Base-by-base conservation (phyloP, 2,113 vertebrate genomes). In the Cynocephalus volans region DNA sequence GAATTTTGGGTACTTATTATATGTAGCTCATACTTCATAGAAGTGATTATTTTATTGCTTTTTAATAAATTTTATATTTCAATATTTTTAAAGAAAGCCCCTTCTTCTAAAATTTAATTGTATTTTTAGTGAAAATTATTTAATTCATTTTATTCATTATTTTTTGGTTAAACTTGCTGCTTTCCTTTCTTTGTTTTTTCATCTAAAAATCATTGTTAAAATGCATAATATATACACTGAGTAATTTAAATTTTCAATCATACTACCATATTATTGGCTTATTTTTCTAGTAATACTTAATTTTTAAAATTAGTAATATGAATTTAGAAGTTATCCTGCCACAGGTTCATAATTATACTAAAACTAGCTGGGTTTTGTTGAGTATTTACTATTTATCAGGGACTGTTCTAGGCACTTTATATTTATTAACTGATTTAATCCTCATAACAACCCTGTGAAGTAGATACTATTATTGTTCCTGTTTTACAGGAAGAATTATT, bases 61-160 rank as follows among this genome's bases (percentile, higher is more conserved):
- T 97, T 98, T 28, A 98, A 93, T 93, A 97, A 97, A 89, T 96
- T 97, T 90, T 91, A 73, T 93, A 91, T 84, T 97, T 96, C 67
- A 93, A 36, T 90, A 83, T 97, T 97, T 96, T 93, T 72, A 75
- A 95, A 98, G 96, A 98, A 97, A 97, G 64, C 4, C 54, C 13
- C 89, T 92, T 92, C 92, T 97, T 95, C 79, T 90, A 97, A 97
- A 65, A 17, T 48, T 95, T 58, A 84, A 56, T 95, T 94, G 65
- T 93, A 2, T 82, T 96, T 56, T 79, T 93, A 86, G n/a, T 95
- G 45, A 90, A 56, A 97, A 97, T 72, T n/a, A n/a, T n/a, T n/a
- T 97, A 33, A 82, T 56, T 67, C 70, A 52, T 92, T 48, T 95
- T 98, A 96, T 64, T 88, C 0, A 60, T 67, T 96, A 88, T 33